Evolutionary conservation across 2,113 vertebrate genomes (phyloP).

Genomic region (Pelodiscus sinensis): DNA sequence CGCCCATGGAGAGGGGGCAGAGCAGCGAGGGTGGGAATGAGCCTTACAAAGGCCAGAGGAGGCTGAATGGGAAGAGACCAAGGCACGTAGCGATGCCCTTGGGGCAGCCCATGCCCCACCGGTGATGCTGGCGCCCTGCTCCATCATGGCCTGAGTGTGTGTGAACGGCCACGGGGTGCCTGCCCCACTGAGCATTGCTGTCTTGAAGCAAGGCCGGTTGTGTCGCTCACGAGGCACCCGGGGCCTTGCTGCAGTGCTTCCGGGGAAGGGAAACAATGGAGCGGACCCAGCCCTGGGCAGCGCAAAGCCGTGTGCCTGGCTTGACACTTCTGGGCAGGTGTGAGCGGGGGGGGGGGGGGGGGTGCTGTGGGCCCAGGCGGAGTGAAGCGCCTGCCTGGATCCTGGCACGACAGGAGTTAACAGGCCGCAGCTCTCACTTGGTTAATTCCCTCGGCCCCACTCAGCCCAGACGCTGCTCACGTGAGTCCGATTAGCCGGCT

Average conservation of each 20-base stretch:
- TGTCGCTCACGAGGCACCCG: not conserved
- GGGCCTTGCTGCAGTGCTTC: no score
- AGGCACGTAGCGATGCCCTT: no score
- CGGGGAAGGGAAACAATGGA: no score
- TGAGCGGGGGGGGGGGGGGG: not conserved
- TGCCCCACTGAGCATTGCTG: no score
- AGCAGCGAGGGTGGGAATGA: not conserved
- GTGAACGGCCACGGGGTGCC: not conserved
- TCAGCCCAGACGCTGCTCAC: no score
- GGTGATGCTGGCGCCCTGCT: no score
- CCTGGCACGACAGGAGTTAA: not conserved
- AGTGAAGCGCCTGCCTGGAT: no score
- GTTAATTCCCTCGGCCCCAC: not conserved
- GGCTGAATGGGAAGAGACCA: no score
- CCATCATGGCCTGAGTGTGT: no score
- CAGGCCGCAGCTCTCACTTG: not conserved
- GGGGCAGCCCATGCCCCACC: not conserved
- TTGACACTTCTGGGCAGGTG: not conserved
- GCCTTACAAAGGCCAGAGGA: not conserved
- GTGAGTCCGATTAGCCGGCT: not conserved
- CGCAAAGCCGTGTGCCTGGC: no score
- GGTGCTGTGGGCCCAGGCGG: not conserved
- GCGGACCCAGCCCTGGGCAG: no score
- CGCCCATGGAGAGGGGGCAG: no score
- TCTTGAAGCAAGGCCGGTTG: not conserved